phyloP scores from a whole-genome alignment of 2,113 vertebrate genomes.

The Neomonachus schauinslandi region DNA sequence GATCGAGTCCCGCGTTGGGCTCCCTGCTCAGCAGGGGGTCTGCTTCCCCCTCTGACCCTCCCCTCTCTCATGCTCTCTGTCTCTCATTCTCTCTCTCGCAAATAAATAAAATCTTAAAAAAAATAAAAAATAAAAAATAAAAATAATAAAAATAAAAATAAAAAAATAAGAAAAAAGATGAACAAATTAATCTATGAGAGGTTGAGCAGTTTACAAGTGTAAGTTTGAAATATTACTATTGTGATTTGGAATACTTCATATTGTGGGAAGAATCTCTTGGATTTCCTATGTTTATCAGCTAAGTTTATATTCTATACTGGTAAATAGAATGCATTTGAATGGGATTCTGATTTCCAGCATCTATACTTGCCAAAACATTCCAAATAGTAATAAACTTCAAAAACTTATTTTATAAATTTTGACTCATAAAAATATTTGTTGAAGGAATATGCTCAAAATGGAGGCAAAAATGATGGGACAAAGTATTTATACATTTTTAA shows the following conservation, averaged over 20 bases:
- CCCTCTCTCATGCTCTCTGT: too few species aligned
- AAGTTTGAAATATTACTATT: background rate
- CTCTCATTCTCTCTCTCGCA: too few species aligned
- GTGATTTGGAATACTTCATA: background rate
- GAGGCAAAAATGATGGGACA: background rate
- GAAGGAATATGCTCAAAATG: background rate
- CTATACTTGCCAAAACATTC: background rate
- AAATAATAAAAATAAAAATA: too few species aligned
- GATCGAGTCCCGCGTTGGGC: too few species aligned
- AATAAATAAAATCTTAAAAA: too few species aligned
- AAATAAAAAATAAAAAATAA: too few species aligned
- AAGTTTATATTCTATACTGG: background rate
- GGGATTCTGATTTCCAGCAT: background rate
- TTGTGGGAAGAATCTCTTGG: background rate
- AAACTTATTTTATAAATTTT: background rate
- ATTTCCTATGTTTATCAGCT: background rate
- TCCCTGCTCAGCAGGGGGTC: too few species aligned
- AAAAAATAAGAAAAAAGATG: background rate
- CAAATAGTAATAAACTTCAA: background rate
- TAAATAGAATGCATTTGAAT: background rate
- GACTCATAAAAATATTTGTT: background rate
- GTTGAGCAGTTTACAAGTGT: background rate
- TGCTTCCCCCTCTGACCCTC: too few species aligned
- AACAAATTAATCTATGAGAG: background rate
- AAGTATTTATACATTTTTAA: background rate